These are phyloP conservation scores for Luperina nickerlii DNA, from an alignment of 2,888 invertebrate genomes.

Conservation along the genomic window DNA sequence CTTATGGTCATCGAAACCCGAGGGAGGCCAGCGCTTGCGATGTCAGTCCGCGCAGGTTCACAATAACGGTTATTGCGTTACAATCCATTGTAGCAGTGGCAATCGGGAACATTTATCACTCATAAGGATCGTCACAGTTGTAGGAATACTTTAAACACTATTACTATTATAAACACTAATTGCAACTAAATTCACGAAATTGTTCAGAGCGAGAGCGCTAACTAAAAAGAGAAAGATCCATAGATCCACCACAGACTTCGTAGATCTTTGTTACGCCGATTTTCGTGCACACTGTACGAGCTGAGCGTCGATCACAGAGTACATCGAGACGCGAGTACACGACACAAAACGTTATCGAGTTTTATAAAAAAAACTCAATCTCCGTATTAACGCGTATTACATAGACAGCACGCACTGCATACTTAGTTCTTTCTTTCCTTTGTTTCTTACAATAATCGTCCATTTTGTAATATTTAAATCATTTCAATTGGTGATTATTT, in stretches of 20 bases:
- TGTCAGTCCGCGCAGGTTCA: slow-evolving; percentile 77
- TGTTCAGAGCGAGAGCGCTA: slow-evolving; percentile 78
- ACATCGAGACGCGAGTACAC: slow-evolving; percentile 31
- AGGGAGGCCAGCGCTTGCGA: slow-evolving; percentile 84
- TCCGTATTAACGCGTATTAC: neutral
- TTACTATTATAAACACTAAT: slow-evolving; percentile 66
- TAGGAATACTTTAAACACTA: slow-evolving; percentile 51
- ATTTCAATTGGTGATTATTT: slow-evolving; percentile 26
- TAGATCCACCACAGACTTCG: slow-evolving; percentile 76
- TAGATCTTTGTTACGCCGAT: slow-evolving; percentile 61
- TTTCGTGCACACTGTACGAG: slow-evolving; percentile 34
- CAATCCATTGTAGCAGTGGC: slow-evolving; percentile 73
- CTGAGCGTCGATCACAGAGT: slow-evolving; percentile 9
- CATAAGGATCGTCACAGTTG: slow-evolving; percentile 69
- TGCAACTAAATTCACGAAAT: slow-evolving; percentile 76
- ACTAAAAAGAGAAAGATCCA: slow-evolving; percentile 81
- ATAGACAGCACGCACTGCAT: neutral
- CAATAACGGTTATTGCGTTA: slow-evolving; percentile 81
- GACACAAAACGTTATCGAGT: slow-evolving; percentile 42
- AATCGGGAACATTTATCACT: slow-evolving; percentile 70
- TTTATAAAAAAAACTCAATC: slow-evolving; percentile 23
- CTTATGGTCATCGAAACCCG: slow-evolving; percentile 86
- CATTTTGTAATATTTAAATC: slow-evolving; percentile 27
- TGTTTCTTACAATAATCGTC: slow-evolving; percentile 5
- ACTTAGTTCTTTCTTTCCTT: slow-evolving; percentile 17